Evolutionary conservation across 2,797 vertebrate species (phyloP).

Genomic region (Perodicticus potto): DNA sequence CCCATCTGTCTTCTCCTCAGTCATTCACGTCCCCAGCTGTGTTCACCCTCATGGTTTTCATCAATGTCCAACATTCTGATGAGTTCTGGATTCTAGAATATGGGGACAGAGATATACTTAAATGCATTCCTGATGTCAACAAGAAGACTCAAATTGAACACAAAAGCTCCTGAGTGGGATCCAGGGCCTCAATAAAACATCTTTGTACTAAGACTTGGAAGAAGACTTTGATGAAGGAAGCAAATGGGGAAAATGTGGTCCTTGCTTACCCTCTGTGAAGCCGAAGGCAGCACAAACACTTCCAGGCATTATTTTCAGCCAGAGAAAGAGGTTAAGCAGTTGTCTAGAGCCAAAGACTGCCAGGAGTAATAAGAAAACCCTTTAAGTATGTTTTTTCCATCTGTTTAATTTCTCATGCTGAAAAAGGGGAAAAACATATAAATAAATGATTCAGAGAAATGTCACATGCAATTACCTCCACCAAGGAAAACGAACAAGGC

Average conservation of each 20-base stretch:
- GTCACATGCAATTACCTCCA: slow-evolving; percentile 73
- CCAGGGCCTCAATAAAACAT: slow-evolving; percentile 82
- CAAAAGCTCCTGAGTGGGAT: slow-evolving; percentile 79
- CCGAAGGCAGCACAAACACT: slow-evolving; percentile 72
- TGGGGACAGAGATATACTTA: slow-evolving; percentile 68
- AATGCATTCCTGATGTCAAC: slow-evolving; percentile 80
- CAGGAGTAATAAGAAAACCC: slow-evolving; percentile 74
- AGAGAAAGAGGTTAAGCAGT: slow-evolving; percentile 54
- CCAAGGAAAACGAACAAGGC: slow-evolving; percentile 66
- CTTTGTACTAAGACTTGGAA: slow-evolving; percentile 80
- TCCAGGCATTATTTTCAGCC: slow-evolving; percentile 75
- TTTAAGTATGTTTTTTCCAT: slow-evolving; percentile 74
- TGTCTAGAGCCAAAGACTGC: slow-evolving; percentile 70
- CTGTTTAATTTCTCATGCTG: slow-evolving; percentile 80
- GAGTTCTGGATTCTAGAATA: slow-evolving; percentile 45
- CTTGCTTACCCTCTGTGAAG: slow-evolving; percentile 49
- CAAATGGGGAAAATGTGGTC: slow-evolving; percentile 76
- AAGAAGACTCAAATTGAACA: slow-evolving; percentile 75
- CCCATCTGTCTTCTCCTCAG: slow-evolving; percentile 56
- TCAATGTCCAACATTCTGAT: slow-evolving; percentile 20
- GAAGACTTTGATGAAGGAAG: slow-evolving; percentile 76
- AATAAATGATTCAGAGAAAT: slow-evolving; percentile 77
- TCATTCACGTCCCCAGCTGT: not conserved
- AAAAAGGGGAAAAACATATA: slow-evolving; percentile 72
- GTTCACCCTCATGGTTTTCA: slow-evolving; percentile 57